These are phyloP conservation scores for Phrixothrix hirtus DNA, from an alignment of 2,888 invertebrate genomes.

Conservation along the genomic window DNA sequence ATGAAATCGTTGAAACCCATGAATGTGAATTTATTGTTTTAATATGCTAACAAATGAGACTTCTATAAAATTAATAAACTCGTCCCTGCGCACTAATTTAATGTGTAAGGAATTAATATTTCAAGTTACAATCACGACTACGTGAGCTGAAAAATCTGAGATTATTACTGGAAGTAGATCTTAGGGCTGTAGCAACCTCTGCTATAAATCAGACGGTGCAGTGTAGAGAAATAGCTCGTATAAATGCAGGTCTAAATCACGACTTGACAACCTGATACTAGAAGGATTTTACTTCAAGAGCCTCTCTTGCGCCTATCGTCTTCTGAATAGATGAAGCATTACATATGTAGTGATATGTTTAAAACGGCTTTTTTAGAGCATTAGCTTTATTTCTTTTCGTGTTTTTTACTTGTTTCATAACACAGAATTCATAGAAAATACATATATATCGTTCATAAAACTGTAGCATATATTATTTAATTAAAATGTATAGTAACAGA, in stretches of 20 bases:
- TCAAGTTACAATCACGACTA: slow-evolving; percentile 34
- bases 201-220: slow-evolving; percentile 52
- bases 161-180: slow-evolving; percentile 44
- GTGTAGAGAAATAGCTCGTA: slow-evolving; percentile 48
- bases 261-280: slow-evolving; percentile 52
- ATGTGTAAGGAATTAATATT: slow-evolving; percentile 26
- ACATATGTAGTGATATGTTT: slow-evolving; percentile 38
- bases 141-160: slow-evolving; percentile 44
- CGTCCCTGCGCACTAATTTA: background rate
- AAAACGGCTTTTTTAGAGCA: slow-evolving; percentile 20
- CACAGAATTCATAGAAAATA: no score
- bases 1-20: background rate
- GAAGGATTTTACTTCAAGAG: slow-evolving; percentile 49
- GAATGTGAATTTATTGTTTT: background rate
- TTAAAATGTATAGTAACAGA: slow-evolving; percentile 2
- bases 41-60: background rate
- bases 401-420: no score
- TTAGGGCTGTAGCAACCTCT: slow-evolving; percentile 51
- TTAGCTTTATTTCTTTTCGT: no score
- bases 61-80: background rate
- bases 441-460: no score
- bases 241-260: slow-evolving; percentile 55
- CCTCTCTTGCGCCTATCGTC: slow-evolving; percentile 38
- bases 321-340: slow-evolving; percentile 39
- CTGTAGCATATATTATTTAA: no score